Evolutionary conservation across 2,113 vertebrate genomes (phyloP).

Genomic region (Aix galericulata): DNA sequence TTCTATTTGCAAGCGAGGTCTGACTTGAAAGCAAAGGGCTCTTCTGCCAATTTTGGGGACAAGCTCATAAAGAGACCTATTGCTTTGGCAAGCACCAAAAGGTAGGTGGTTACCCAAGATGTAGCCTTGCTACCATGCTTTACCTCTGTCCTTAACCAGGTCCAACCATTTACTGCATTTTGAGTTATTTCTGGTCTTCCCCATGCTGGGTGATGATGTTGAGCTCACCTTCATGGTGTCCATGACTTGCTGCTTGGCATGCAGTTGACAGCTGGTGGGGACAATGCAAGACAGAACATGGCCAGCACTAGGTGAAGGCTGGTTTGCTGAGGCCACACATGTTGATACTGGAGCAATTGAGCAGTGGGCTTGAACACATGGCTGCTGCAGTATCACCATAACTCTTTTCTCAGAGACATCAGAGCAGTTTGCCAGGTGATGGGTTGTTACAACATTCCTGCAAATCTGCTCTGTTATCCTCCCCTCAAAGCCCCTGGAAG

Average conservation of each 20-base stretch:
- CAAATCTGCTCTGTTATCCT: accelerated
- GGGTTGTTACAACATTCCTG: background rate
- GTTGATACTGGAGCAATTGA: accelerated
- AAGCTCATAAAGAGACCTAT: background rate
- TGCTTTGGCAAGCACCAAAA: background rate
- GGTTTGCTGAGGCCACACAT: background rate
- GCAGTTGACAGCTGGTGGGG: background rate
- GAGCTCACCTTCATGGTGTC: background rate
- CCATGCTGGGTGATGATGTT: accelerated
- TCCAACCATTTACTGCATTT: accelerated
- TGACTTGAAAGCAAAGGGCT: background rate
- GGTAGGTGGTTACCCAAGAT: background rate
- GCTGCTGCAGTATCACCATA: accelerated
- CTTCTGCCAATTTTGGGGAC: background rate
- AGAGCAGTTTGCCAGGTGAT: background rate
- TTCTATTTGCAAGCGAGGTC: background rate
- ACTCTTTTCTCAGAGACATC: background rate
- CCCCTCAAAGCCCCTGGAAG: background rate
- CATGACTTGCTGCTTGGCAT: background rate
- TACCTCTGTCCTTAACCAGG: background rate
- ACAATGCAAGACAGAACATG: accelerated
- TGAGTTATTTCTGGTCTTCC: background rate
- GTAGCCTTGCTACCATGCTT: background rate
- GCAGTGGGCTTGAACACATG: background rate
- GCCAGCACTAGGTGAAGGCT: background rate